Evolutionary conservation across 2,113 vertebrate genomes (phyloP), one percentile per base, ranked within the genome.

Genomic region (Ondatra zibethicus): DNA sequence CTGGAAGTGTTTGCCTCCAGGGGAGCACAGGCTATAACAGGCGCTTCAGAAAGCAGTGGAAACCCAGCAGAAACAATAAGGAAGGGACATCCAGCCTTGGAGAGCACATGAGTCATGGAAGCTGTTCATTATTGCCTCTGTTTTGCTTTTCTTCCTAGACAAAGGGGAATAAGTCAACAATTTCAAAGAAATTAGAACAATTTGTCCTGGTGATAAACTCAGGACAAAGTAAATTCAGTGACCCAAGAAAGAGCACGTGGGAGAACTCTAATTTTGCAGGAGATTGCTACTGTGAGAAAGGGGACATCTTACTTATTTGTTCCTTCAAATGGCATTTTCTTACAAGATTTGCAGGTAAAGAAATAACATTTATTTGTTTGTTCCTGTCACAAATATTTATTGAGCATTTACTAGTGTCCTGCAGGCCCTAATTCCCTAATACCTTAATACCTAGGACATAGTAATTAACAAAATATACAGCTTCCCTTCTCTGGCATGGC

Each of bases 341-440:
- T 72, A 93, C 21, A 92, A 36, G 66, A 8, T 65, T 89, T 91
- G 3, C 55, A 50, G 13, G 52, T n/a, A 61, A 31, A 82, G 25
- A 93, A 95, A 42, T 47, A 89, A 91, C 39, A 63, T 78, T 77
- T 94, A 58, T 93, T 92, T 95, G 27, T 85, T 76, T 13, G 86
- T 95, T 91, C 66, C 50, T 72, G 65, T 81, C n/a, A 63, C 76
- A 97, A 95, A 93, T 91, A 92, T 86, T 91, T 93, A 42, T 80
- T 92, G 61, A 97, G 21, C 27, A 31, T 77, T 95, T 94, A 68
- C 52, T 52, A 55, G 72, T 85, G 21, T 17, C 31, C 78, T 73
- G 29, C 21, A 95, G 3, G 31, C 73, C 27, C 52, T 94, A 73
- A 33, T 45, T 63, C 19, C 58, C 58, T 7, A 58, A 47, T 47